A percentile compares a stretch with the other conserved stretches of the same genome.
Conservation (phyloP, 2,113 vertebrate genomes). For the Nesogale talazaci region DNA sequence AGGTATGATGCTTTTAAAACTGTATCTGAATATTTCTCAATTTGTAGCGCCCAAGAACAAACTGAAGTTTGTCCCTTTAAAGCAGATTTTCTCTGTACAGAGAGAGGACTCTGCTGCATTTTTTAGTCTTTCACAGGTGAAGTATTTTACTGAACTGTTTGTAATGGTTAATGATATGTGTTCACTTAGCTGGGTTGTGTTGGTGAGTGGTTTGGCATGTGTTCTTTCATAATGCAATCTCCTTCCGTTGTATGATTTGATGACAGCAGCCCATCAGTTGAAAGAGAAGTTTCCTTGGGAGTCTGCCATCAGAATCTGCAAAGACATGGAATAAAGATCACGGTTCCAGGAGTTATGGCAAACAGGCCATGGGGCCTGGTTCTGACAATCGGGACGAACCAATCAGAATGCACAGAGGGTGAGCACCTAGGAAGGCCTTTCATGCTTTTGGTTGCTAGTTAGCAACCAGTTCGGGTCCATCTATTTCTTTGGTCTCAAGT, state of each 20-base stretch:
- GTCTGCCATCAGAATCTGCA: background rate
- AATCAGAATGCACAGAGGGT: background rate
- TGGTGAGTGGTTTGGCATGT: background rate
- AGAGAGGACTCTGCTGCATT: background rate
- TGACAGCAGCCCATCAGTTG: background rate
- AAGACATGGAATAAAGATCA: background rate
- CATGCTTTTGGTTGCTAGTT: background rate
- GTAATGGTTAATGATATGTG: background rate
- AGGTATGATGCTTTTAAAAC: background rate
- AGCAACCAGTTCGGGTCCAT: background rate
- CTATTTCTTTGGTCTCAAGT: background rate
- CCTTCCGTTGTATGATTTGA: background rate
- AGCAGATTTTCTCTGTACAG: background rate
- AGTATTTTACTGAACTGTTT: background rate
- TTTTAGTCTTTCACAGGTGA: background rate
- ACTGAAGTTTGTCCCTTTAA: background rate
- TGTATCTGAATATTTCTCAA: background rate
- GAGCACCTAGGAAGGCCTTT: background rate
- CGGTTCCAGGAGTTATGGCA: background rate
- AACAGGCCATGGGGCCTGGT: background rate
- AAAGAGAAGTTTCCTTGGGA: background rate
- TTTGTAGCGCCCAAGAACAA: background rate
- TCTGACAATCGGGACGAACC: too few relatives aligned
- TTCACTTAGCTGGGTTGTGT: background rate
- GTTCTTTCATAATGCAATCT: background rate